These are phyloP conservation scores for Drosophila lutescens DNA, from an alignment of 2,888 invertebrate genomes.

Conservation along the genomic window DNA sequence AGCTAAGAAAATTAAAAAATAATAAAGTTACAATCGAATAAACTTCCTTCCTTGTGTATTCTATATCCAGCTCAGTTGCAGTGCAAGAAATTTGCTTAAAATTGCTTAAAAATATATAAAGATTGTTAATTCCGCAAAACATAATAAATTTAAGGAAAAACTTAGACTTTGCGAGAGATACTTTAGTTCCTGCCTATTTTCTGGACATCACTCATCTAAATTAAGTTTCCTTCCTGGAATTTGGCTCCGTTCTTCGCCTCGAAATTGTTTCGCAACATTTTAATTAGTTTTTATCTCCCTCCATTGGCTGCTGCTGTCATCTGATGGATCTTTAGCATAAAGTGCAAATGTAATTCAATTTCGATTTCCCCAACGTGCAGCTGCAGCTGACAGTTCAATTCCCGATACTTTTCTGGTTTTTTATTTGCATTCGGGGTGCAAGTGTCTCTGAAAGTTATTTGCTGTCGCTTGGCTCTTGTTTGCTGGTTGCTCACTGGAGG, in stretches of 20 bases:
- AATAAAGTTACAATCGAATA: too few species aligned
- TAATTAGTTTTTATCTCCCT: slow-evolving; percentile 69
- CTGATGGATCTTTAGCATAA: slow-evolving; percentile 66
- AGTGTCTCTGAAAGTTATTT: slow-evolving; percentile 74
- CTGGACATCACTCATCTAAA: background rate
- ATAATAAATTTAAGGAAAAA: too few species aligned
- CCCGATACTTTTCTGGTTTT: slow-evolving; percentile 34
- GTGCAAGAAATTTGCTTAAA: too few species aligned
- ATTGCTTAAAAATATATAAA: too few species aligned
- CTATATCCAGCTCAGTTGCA: too few species aligned
- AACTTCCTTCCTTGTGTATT: too few species aligned
- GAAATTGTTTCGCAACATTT: slow-evolving; percentile 38
- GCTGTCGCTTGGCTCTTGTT: slow-evolving; percentile 72
- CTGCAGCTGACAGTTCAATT: slow-evolving; percentile 78
- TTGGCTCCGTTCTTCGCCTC: too few species aligned
- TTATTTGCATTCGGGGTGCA: slow-evolving; percentile 35
- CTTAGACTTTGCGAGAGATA: too few species aligned
- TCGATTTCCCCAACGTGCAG: slow-evolving; percentile 35
- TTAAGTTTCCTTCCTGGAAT: background rate
- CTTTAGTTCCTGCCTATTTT: background rate
- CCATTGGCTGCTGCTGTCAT: slow-evolving; percentile 31
- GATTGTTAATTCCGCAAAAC: too few species aligned
- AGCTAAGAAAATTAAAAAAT: too few species aligned
- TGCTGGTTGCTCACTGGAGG: slow-evolving; percentile 49
- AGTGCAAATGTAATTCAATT: slow-evolving; percentile 78